Conservation (phyloP, 1,140 invertebrate genomes). For the Drosophila prosaltans region DNA sequence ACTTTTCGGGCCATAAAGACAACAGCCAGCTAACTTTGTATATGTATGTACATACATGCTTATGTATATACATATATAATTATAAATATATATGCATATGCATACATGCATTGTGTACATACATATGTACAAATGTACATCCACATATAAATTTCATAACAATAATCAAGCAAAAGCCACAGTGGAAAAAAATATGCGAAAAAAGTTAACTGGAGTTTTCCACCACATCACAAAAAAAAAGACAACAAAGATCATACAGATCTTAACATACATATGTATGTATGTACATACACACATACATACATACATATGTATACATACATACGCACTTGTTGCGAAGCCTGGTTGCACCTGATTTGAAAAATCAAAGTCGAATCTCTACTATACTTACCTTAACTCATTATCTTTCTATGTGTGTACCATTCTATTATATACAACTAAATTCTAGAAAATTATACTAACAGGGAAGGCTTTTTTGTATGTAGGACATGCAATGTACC, state of each 20-base stretch:
- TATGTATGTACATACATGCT: not conserved
- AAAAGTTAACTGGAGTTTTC: constrained; percentile 56
- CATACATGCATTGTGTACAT: not conserved
- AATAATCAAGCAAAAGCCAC: constrained; percentile 49
- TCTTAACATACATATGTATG: constrained; percentile 5
- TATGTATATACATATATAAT: not conserved
- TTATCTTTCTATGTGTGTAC: no score
- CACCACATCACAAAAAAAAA: constrained; percentile 18
- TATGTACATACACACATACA: not conserved
- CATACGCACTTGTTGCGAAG: no score
- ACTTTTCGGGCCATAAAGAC: constrained; percentile 24
- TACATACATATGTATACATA: no score
- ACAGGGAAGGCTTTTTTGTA: no score
- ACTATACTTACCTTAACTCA: no score
- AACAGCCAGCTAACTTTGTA: constrained; percentile 4
- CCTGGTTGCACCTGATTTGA: no score
- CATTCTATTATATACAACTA: no score
- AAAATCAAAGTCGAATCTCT: no score
- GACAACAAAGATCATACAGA: constrained; percentile 22
- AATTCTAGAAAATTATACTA: no score
- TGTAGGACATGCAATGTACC: no score
- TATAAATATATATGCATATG: no score
- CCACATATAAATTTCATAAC: constrained; percentile 62
- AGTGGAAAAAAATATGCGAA: constrained; percentile 55
- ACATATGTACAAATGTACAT: not conserved